phyloP scores from a whole-genome alignment of 2,113 vertebrate species.

The Sprattus sprattus region DNA sequence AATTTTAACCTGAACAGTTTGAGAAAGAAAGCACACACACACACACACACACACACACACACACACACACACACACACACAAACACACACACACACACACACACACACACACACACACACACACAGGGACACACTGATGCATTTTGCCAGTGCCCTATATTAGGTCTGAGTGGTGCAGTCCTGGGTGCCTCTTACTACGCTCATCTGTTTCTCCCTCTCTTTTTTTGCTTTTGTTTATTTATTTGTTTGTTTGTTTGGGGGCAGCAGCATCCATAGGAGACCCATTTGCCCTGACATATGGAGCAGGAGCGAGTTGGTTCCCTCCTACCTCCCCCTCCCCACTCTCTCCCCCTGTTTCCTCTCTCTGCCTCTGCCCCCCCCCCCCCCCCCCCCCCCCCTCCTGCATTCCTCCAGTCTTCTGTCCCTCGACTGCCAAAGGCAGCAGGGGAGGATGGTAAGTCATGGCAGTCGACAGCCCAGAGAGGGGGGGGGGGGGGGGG shows the following conservation, averaged over 20 bases:
- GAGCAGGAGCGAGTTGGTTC: slow-evolving; percentile 45
- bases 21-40: background rate
- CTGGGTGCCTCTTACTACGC: background rate
- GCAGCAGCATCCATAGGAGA: slow-evolving; percentile 60
- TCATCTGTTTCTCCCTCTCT: background rate
- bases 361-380: background rate
- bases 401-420: background rate
- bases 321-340: background rate
- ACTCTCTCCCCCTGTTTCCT: background rate
- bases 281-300: slow-evolving; percentile 68
- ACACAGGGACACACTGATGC: background rate
- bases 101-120: background rate
- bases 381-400: background rate
- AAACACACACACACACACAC: background rate
- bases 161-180: too few relatives aligned
- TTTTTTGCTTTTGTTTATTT: background rate
- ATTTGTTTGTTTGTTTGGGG: slow-evolving; percentile 28
- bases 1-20: background rate
- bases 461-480: slow-evolving; percentile 29
- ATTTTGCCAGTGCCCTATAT: background rate
- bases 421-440: background rate
- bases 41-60: too few relatives aligned
- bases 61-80: background rate
- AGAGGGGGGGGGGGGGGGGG: slow-evolving; percentile 32
- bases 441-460: slow-evolving; percentile 1